A percentile compares a stretch with the other conserved stretches of the same genome.
phyloP scores from a whole-genome alignment of 2,113 vertebrate genomes.

The Mola mola region DNA sequence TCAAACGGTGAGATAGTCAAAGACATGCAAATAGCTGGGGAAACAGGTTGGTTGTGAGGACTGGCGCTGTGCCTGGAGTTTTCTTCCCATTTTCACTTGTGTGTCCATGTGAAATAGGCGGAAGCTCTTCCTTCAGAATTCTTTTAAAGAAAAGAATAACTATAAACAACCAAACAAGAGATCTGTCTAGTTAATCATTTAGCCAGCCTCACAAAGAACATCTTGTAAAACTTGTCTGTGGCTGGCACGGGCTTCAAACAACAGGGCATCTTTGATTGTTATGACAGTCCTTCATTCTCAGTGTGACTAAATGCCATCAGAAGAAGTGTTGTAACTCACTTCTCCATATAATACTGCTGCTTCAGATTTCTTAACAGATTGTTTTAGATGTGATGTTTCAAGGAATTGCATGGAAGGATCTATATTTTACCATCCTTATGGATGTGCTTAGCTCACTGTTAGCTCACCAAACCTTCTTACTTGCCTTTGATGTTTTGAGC shows the following conservation, averaged over 20 bases:
- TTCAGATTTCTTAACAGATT: neutral
- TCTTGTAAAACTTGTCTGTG: slow-evolving; percentile 44
- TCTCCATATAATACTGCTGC: neutral
- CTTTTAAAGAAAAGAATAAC: slow-evolving; percentile 15
- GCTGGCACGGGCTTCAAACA: slow-evolving; percentile 27
- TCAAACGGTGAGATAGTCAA: slow-evolving; percentile 52
- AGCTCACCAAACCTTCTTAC: slow-evolving; percentile 10
- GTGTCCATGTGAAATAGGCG: slow-evolving; percentile 68
- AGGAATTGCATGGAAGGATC: neutral
- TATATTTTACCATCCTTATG: neutral
- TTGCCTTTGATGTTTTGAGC: slow-evolving; percentile 39
- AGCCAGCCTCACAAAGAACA: slow-evolving; percentile 30
- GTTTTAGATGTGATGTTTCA: neutral
- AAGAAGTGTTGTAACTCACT: neutral
- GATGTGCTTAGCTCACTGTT: slow-evolving; percentile 23
- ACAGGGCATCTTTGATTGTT: slow-evolving; percentile 51
- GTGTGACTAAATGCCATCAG: slow-evolving; percentile 4
- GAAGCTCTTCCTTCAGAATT: slow-evolving; percentile 52
- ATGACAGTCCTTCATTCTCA: slow-evolving; percentile 4
- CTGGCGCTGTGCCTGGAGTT: slow-evolving; percentile 64
- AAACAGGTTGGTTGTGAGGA: slow-evolving; percentile 66
- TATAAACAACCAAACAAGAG: slow-evolving; percentile 35
- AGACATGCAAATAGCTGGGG: slow-evolving; percentile 37
- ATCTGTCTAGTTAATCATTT: slow-evolving; percentile 57
- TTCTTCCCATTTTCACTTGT: slow-evolving; percentile 49